Base-by-base conservation (phyloP, 1,140 invertebrate genomes). In the Hylaeus volcanicus region DNA sequence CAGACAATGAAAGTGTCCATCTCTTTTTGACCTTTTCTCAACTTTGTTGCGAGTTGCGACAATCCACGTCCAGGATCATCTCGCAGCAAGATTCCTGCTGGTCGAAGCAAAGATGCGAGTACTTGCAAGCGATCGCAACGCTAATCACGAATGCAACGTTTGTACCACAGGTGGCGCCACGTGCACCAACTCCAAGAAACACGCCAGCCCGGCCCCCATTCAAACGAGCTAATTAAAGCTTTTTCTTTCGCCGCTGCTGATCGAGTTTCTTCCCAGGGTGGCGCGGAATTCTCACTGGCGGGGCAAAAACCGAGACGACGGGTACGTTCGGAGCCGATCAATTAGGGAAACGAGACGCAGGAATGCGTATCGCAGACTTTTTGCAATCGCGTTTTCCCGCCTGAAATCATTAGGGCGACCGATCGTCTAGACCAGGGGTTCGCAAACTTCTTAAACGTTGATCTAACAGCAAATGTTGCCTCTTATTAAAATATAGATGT, bases 101-200 rank as follows among this genome's bases (percentile, higher is more conserved):
- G 61, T 65, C 61, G 56, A 58, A 68, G 73, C 41, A 73, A 71
- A 37, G 14, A n/a, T 56, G 55, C 12, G 55, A 53, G 43, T 61
- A 2, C 60, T 26, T 39, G 15, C 74, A 81, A 72, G 45, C n/a
- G 43, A 6, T 15, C 11, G 83, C 80, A 71, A 80, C 39, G 60
- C 69, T 68, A 81, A 83, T 81, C 60, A 39, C 26, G 70, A 80
- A 83, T 71, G 68, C 61, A 37, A 43, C 39, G 55, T n/a, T 41
- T 15, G 45, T 68, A 41, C 61, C n/a, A 86, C 60, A 88, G 87
- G 74, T 88, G 87, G 81, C 72, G 84, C 84, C 86, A 88, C 81
- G 56, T 37, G 74, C 61, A 80, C 12, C 55, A 80, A 75, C 79
- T 75, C 5, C n/a, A 64, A 48, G 61, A 51, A 55, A 45, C 64